Evolutionary conservation across 2,113 vertebrate species (phyloP).

Genomic region (Seriola rivoliana): DNA sequence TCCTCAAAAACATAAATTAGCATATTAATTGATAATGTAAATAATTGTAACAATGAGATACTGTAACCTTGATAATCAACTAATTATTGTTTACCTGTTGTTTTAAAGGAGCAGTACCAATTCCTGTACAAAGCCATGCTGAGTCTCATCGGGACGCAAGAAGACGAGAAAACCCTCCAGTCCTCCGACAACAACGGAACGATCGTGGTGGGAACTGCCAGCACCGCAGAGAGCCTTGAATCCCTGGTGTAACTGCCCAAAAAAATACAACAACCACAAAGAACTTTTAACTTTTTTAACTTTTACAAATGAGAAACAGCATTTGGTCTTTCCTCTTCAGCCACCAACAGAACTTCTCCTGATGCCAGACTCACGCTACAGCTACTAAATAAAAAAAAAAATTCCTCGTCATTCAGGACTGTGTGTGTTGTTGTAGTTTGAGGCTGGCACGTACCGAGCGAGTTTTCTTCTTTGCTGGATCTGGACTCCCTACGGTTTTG

Average conservation of each 20-base stretch:
- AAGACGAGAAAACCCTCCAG: slow-evolving; percentile 89
- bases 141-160: slow-evolving; percentile 92
- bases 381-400: not conserved
- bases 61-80: not conserved
- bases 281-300: slow-evolving; percentile 29
- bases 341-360: slow-evolving; percentile 45
- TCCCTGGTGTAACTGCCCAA: slow-evolving; percentile 89
- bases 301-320: slow-evolving; percentile 23
- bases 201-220: slow-evolving; percentile 85
- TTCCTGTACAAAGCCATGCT: slow-evolving; percentile 97
- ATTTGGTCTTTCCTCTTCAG: slow-evolving; percentile 39
- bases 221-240: slow-evolving; percentile 91
- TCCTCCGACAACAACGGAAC: slow-evolving; percentile 90
- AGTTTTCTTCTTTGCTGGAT: slow-evolving; percentile 78
- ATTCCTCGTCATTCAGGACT: not conserved
- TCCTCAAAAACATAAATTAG: no score
- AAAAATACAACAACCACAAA: slow-evolving; percentile 6
- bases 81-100: not conserved
- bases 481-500: slow-evolving; percentile 77
- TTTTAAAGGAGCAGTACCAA: slow-evolving; percentile 92
- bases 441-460: slow-evolving; percentile 42
- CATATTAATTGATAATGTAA: no score
- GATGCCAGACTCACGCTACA: slow-evolving; percentile 35
- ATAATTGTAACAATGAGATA: no score
- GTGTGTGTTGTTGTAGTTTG: not conserved